Evolutionary conservation across 2,113 vertebrate species (phyloP).

Genomic region (Brevimyrus niger): DNA sequence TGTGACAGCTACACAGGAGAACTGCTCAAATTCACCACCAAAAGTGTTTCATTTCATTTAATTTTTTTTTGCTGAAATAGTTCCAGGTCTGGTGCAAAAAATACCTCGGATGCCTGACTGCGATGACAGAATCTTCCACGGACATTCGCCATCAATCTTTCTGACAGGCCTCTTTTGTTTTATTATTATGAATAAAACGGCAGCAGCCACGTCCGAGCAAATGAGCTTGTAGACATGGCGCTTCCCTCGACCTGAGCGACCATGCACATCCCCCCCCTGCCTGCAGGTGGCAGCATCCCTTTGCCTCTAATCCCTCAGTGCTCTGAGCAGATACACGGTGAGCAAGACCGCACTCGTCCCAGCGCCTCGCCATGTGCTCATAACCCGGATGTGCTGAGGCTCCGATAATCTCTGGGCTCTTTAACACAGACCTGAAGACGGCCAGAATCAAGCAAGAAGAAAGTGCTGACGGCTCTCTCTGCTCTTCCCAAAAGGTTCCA

Average conservation of each 20-base stretch:
- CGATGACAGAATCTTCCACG: neutral
- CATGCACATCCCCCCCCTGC: neutral
- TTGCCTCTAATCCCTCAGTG: neutral
- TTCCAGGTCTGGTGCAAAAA: neutral
- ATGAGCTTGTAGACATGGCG: neutral
- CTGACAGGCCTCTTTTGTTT: neutral
- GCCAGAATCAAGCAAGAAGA: neutral
- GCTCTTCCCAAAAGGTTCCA: neutral
- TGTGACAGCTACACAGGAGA: slow-evolving; percentile 43
- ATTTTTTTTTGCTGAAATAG: neutral
- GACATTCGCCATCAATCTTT: neutral
- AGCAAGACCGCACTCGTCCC: neutral
- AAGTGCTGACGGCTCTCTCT: neutral
- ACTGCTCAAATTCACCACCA: slow-evolving; percentile 33
- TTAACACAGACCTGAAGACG: neutral
- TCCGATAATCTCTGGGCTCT: neutral
- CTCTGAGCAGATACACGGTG: neutral
- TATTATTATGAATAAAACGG: neutral
- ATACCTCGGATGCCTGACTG: neutral
- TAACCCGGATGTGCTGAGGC: neutral
- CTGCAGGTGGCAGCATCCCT: neutral
- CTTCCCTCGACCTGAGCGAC: neutral
- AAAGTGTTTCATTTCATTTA: neutral
- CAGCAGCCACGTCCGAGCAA: neutral
- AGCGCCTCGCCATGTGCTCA: neutral